These are phyloP conservation scores for Megaceryle maxima DNA, from an alignment of 2,113 vertebrate genomes.

Conservation along the genomic window DNA sequence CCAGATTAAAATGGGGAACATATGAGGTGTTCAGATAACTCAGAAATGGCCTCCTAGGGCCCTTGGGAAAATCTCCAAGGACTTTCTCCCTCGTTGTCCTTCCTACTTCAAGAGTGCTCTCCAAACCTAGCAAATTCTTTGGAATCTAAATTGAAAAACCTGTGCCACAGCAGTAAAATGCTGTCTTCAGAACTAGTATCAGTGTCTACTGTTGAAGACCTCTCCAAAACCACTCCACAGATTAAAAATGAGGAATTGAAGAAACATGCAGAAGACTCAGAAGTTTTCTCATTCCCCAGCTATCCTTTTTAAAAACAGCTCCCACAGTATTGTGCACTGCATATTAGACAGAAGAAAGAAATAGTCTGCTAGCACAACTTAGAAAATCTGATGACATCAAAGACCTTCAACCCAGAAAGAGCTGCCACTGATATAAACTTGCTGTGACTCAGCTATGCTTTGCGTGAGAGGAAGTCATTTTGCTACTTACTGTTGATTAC, in stretches of 20 bases:
- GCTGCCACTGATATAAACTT: background rate
- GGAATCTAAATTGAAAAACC: background rate
- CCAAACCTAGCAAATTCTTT: background rate
- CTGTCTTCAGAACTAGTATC: background rate
- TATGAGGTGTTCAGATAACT: background rate
- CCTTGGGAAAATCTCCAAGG: background rate
- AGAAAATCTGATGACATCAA: conserved; percentile 3
- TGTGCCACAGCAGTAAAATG: background rate
- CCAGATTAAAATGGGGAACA: background rate
- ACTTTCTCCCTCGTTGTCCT: background rate
- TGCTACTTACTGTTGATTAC: conserved; percentile 14
- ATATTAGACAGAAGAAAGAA: background rate
- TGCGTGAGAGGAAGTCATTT: background rate
- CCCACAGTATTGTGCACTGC: background rate
- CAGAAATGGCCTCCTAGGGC: background rate
- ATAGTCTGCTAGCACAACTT: background rate
- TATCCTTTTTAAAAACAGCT: background rate
- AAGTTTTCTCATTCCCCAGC: background rate
- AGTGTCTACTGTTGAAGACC: background rate
- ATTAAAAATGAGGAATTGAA: background rate
- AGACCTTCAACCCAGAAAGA: background rate
- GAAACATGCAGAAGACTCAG: background rate
- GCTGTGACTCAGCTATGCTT: conserved; percentile 30
- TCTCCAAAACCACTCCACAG: background rate
- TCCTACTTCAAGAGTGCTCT: background rate